Conservation (phyloP, 2,888 invertebrate species). For the Thalpophila matura region DNA sequence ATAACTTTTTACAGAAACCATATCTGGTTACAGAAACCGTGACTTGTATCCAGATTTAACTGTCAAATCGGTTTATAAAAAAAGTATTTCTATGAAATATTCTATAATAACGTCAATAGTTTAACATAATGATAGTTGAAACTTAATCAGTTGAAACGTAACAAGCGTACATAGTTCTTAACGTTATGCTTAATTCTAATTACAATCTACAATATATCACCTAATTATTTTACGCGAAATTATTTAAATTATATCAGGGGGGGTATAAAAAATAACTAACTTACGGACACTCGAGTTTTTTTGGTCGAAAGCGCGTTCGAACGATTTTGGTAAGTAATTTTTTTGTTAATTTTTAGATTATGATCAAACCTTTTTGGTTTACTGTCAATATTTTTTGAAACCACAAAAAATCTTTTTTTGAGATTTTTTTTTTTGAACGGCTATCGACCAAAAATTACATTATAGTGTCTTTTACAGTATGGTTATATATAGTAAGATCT, state of each 20-base stretch:
- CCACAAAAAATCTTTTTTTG: neutral
- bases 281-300: conserved; percentile 44
- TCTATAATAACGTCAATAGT: conserved; percentile 64
- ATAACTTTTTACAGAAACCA: no score
- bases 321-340: neutral
- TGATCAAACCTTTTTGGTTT: conserved; percentile 1
- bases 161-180: conserved; percentile 61
- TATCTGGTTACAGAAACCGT: no score
- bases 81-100: conserved; percentile 57
- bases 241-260: conserved; percentile 59
- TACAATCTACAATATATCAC: conserved; percentile 55
- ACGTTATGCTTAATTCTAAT: conserved; percentile 54
- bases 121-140: conserved; percentile 64
- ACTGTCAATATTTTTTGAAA: neutral
- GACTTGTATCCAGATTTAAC: no score
- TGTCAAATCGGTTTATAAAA: no score
- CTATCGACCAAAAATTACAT: conserved; percentile 44
- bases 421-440: conserved; percentile 6
- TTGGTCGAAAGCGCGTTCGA: conserved; percentile 42
- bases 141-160: conserved; percentile 63
- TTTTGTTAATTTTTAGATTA: neutral
- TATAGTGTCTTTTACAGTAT: conserved; percentile 50
- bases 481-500: conserved; percentile 58
- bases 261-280: conserved; percentile 65
- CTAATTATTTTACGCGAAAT: conserved; percentile 62